Base-by-base conservation (phyloP, 2,797 vertebrate species). In the Spinus pinus region DNA sequence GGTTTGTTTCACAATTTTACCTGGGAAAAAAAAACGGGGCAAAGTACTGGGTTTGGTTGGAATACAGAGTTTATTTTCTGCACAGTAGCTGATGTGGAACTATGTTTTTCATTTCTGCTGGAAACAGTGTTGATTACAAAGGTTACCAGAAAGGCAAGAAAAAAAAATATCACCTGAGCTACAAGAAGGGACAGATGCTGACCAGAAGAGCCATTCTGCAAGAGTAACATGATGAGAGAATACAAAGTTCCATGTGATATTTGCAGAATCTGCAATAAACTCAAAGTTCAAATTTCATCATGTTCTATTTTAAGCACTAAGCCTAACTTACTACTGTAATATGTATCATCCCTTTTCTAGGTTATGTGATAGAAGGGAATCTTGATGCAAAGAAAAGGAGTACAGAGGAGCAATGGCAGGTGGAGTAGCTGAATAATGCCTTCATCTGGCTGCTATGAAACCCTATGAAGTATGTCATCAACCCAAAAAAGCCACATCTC, bases 21-120 rank as follows among this genome's bases (percentile, higher is more conserved):
- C 28, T 18, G 1, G 6, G 6, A 1, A 2, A 17, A 18, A 25
- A n/a, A 5, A 41, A 25, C 1, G 9, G 12, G 20, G 6, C 4
- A 8, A 24, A 12, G 2, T 46, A 14, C 6, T 12, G n/a, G 4
- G 5, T 79, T 39, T 5, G 1, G 12, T 8, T 73, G 39, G 20
- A 14, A 51, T 58, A 33, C 3, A 39, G 13, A 30, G 3, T 9
- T 44, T 17, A 51, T 65, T 80, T 58, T 51, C 3, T 39, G 6
- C 14, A 22, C 9, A 25, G 14, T 46, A 51, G 6, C 11, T 72
- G 12, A 33, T 46, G 20, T 65, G 12, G n/a, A 37, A 8, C 23
- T n/a, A 6, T 27, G 24, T 6, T 58, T 58, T 65, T 4, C 28
- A 25, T 58, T 81, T 73, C 17, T 58, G 8, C 46, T 60, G 33